Percentiles rank a stretch among this genome's conserved stretches.
These are phyloP conservation scores for Argopecten irradians DNA, from an alignment of 1,140 invertebrate genomes.

Conservation along the genomic window DNA sequence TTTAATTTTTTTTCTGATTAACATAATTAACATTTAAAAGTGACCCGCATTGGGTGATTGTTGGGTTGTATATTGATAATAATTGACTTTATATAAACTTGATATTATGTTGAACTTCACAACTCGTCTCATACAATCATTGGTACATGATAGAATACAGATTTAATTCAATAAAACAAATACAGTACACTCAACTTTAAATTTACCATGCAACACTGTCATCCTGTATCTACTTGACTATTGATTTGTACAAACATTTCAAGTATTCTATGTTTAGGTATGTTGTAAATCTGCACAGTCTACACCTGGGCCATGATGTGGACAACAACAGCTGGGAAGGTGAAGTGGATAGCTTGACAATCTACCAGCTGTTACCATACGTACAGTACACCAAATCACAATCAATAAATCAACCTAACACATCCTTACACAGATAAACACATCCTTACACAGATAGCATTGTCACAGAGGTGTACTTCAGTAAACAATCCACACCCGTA, in stretches of 20 bases:
- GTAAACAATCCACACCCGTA: background rate
- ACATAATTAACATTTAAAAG: too few species aligned
- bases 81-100: too few species aligned
- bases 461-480: background rate
- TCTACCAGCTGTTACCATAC: constrained; percentile 13
- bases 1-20: too few species aligned
- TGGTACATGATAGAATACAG: too few species aligned
- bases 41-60: too few species aligned
- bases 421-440: background rate
- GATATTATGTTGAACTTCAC: too few species aligned
- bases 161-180: too few species aligned
- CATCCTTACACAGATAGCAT: background rate
- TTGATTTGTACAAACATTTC: background rate
- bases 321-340: background rate
- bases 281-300: background rate
- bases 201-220: background rate
- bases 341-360: background rate
- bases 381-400: background rate
- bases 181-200: background rate
- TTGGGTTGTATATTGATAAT: too few species aligned
- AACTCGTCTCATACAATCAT: too few species aligned
- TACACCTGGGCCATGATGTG: background rate
- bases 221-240: background rate
- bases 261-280: background rate
- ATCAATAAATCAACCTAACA: background rate